These are phyloP conservation scores for Lophura nycthemera DNA, from an alignment of 2,113 vertebrate genomes.

Conservation along the genomic window DNA sequence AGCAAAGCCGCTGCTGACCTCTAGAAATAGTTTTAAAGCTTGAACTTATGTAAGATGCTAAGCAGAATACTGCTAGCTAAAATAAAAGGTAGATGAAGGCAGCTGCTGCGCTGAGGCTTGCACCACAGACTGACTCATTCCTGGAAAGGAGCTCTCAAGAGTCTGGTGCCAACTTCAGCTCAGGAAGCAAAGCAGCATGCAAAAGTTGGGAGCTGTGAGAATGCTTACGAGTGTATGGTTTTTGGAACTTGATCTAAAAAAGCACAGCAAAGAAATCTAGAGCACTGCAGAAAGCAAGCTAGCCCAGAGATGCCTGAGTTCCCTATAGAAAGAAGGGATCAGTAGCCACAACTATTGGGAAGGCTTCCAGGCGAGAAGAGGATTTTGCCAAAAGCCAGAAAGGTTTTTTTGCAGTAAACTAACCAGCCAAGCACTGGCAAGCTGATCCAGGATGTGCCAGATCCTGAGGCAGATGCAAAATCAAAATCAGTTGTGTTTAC, in stretches of 20 bases:
- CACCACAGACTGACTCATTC: constrained; percentile 43
- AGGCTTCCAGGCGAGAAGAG: not conserved
- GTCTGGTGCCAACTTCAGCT: constrained; percentile 29
- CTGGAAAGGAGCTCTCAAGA: constrained; percentile 49
- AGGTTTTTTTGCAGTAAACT: not conserved
- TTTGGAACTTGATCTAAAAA: constrained; percentile 31
- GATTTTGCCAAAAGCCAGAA: not conserved
- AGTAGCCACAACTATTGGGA: not conserved
- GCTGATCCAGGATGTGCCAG: not conserved
- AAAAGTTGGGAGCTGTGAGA: not conserved
- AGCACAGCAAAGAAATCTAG: not conserved
- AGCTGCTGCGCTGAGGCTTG: constrained; percentile 55
- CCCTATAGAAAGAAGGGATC: not conserved
- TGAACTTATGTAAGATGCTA: not conserved
- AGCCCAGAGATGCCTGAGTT: not conserved
- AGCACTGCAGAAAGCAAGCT: not conserved
- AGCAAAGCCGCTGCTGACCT: constrained; percentile 2
- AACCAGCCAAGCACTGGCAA: not conserved
- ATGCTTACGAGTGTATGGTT: not conserved
- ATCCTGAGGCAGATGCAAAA: not conserved
- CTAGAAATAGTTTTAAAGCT: not conserved
- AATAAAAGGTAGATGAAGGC: constrained; percentile 15
- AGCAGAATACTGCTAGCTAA: not conserved
- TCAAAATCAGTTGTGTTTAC: not conserved
- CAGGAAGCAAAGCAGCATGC: constrained; percentile 12